A percentile compares a stretch with the other conserved stretches of the same genome.
These are phyloP conservation scores for Pampusana beccarii DNA, from an alignment of 2,113 vertebrate species.

Conservation along the genomic window DNA sequence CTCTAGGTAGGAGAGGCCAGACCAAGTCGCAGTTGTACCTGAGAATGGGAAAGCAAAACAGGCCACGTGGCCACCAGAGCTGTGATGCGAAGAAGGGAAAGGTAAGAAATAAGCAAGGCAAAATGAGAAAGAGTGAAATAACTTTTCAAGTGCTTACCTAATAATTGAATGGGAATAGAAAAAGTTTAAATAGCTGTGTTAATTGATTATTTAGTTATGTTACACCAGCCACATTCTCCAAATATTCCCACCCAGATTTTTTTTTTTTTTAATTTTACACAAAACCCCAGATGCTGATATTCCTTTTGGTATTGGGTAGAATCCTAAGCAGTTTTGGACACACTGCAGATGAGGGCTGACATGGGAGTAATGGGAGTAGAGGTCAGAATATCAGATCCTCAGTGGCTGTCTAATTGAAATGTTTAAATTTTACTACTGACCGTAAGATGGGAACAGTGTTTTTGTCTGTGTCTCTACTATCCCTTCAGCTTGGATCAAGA, in stretches of 20 bases:
- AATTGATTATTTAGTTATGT: not conserved
- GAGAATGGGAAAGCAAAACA: not conserved
- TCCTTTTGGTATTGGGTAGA: not conserved
- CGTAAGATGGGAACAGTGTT: not conserved
- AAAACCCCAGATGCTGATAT: not conserved
- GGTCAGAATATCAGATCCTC: not conserved
- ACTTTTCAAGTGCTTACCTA: not conserved
- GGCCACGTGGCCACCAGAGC: not conserved
- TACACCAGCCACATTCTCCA: not conserved
- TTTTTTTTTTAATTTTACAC: not conserved
- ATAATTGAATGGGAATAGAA: not conserved
- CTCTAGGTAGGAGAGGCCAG: not conserved
- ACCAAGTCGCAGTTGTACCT: fast-evolving
- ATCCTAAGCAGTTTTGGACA: not conserved
- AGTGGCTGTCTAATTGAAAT: not conserved
- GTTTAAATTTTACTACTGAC: not conserved
- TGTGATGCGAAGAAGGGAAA: not conserved
- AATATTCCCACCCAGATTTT: not conserved
- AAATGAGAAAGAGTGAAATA: not conserved
- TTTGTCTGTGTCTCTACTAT: not conserved
- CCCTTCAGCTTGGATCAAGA: not conserved
- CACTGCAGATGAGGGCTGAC: not conserved
- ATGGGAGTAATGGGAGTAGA: not conserved
- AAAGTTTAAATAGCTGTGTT: not conserved
- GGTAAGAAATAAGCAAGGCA: not conserved